Evolutionary conservation across 2,113 vertebrate genomes (phyloP), one percentile per base, ranked within the genome.

Genomic region (Vimba vimba): DNA sequence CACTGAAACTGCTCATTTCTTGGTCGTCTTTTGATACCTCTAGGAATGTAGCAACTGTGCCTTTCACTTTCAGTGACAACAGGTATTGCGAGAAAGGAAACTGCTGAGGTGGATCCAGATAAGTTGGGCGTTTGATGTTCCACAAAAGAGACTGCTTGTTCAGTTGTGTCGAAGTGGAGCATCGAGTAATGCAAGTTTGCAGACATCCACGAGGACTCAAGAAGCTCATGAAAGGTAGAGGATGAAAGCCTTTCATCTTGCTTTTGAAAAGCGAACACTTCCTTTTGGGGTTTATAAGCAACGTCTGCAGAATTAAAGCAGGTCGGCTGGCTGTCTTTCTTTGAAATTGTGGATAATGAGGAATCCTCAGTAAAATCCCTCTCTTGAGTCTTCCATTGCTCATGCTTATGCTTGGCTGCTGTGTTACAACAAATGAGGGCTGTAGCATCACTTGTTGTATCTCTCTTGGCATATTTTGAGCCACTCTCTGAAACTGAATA

Each of bases 151-250:
- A 11, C 12, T 11, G 13, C 59, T 27, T 66, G 59, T 78, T 52
- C 43, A 25, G 4, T 15, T 33, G 75, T 33, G 59, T 82, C 82
- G 25, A 73, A 11, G 66, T 45, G 84, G 57, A 76, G 39, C 84
- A 91, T 36, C 74, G 91, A 92, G 60, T 36, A 69, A 52, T 78
- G 87, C 36, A 91, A 83, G 6, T 59, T n/a, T 12, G 89, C 89
- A 86, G 92, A 93, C 64, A 85, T 86, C 86, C 39, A 82, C 6
- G 88, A 91, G 5, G 87, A 91, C 2, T 90, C 62, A 75, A 92
- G 2, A 69, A 92, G 79, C 68, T 86, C 64, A 66, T 86, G 86
- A 60, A 87, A 77, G 8, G 84, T 88, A 43, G 17, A 78, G 50
- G 27, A 78, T 5, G 83, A 87, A 62, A 85, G 13, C 21, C 45